Conservation (phyloP, 2,797 vertebrate species). For the Gobionotothen gibberifrons region DNA sequence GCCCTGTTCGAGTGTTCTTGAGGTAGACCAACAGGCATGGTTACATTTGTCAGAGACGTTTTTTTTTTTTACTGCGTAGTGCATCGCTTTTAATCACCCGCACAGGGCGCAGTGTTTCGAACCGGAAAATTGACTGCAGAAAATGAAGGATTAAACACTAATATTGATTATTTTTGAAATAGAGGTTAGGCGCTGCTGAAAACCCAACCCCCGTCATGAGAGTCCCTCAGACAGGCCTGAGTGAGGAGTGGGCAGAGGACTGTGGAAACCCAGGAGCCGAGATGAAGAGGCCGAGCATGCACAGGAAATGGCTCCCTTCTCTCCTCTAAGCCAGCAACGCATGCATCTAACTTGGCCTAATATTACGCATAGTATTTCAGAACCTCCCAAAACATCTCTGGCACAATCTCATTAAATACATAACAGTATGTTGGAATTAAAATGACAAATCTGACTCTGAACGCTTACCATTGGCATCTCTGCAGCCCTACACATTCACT, state of each 20-base stretch:
- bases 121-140: conserved; percentile 18
- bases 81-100: conserved; percentile 17
- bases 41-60: not conserved
- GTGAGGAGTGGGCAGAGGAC: conserved; percentile 27
- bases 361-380: not conserved
- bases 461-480: conserved; percentile 47
- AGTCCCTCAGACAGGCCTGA: conserved; percentile 29
- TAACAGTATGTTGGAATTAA: conserved; percentile 39
- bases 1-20: conserved; percentile 41
- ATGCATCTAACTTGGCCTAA: conserved; percentile 27
- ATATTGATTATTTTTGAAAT: conserved; percentile 36
- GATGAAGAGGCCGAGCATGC: conserved; percentile 13
- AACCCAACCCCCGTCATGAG: conserved; percentile 41
- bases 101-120: conserved; percentile 19
- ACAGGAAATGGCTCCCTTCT: not conserved
- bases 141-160: conserved; percentile 23
- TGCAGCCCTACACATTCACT: conserved; percentile 20
- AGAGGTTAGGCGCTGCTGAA: conserved; percentile 56
- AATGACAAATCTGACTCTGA: conserved; percentile 5
- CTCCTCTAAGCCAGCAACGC: not conserved
- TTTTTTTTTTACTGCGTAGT: conserved; percentile 7
- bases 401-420: conserved; percentile 41
- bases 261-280: conserved; percentile 68
- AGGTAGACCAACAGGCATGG: conserved; percentile 51
- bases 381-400: conserved; percentile 40